Base-by-base conservation (phyloP, 1,140 invertebrate genomes). In the Solenopsis invicta region DNA sequence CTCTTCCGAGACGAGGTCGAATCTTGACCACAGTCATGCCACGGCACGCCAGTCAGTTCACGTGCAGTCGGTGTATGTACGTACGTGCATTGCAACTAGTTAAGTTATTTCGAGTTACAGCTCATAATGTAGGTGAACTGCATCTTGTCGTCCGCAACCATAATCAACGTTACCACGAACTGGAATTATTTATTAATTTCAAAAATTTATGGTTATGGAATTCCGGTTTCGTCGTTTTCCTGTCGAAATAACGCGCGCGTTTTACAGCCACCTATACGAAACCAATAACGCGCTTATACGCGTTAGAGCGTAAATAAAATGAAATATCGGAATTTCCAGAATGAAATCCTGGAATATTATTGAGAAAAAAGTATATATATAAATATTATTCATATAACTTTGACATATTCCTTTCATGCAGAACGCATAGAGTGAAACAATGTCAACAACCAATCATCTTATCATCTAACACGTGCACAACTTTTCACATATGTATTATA, bases 241-340 rank as follows among this genome's bases (percentile, higher is more conserved):
- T 69, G 80, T 24, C 24, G 69, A n/a, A 84, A 84, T 84, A 84
- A 74, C 69, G 80, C 61, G 41, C 54, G 54, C 54, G 13, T 74
- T 84, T 84, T 84, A 84, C 24, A 56, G 24, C 13, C 54, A 84
- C 67, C 3, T 61, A 41, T 64, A 71, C 16, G 41, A n/a, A 48
- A 41, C 24, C 80, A 74, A 84, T 84, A 74, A 84, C 24, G 67
- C 78, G 67, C 52, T 29, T 61, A 74, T 72, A 45, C 24, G 69
- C 67, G 54, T 12, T 24, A 84, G 41, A 56, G 80, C 80, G 54
- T 84, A 84, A 84, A 84, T 84, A 61, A 61, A 84, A 84, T 84
- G 50, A 61, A 84, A 74, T 74, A 84, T 84, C 4, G 37, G 37
- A 72, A 37, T 71, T 72, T 48, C 45, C 45, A 45, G 12, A 54